Conservation (phyloP, 2,113 vertebrate genomes). For the Gorsachius goisagi region DNA sequence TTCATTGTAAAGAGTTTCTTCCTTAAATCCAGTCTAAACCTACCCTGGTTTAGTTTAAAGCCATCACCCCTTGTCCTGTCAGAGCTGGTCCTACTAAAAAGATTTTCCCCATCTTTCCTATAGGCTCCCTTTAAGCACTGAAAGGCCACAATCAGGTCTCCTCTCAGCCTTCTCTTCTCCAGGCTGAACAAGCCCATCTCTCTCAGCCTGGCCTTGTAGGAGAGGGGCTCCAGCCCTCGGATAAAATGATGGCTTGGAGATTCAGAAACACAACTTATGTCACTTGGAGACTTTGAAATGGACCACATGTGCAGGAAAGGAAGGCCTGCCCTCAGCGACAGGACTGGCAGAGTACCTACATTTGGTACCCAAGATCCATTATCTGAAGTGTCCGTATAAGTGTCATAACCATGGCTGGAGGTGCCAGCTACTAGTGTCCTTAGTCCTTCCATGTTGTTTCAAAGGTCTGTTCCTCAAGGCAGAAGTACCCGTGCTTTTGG, state of each 20-base stretch:
- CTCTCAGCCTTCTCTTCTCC: too few relatives aligned
- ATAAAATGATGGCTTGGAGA: not conserved
- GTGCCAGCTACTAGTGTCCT: not conserved
- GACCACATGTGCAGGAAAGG: not conserved
- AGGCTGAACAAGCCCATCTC: too few relatives aligned
- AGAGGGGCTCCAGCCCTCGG: too few relatives aligned
- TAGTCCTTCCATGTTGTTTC: not conserved
- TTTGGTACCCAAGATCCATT: not conserved
- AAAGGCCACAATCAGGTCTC: too few relatives aligned
- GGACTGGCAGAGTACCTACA: not conserved
- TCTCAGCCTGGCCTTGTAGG: too few relatives aligned
- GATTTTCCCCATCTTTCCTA: too few relatives aligned
- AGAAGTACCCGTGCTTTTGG: not conserved
- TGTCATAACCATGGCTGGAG: not conserved
- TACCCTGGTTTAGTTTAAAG: too few relatives aligned
- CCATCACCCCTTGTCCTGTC: too few relatives aligned
- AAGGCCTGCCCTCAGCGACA: not conserved
- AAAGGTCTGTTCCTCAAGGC: not conserved
- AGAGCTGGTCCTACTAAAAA: too few relatives aligned
- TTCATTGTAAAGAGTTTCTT: too few relatives aligned
- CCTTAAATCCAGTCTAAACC: too few relatives aligned
- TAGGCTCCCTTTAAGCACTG: too few relatives aligned
- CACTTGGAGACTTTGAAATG: not conserved
- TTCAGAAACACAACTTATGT: not conserved
- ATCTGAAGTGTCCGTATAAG: not conserved